Evolutionary conservation across 2,888 invertebrate genomes (phyloP).

Genomic region (Norana najaformis): DNA sequence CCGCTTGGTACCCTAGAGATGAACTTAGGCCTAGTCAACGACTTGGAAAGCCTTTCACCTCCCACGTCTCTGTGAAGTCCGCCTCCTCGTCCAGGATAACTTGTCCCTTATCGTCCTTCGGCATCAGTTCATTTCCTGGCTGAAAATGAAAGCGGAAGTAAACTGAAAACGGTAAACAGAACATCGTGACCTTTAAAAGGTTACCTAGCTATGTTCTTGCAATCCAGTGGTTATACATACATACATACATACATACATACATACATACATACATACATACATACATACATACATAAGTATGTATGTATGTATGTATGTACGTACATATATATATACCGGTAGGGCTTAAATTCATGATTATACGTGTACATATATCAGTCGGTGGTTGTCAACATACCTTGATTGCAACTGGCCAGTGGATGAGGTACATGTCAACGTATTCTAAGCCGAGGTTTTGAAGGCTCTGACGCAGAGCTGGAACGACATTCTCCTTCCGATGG

Average conservation of each 20-base stretch:
- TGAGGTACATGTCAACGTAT: neutral
- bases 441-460: conserved; percentile 40
- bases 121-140: conserved; percentile 71
- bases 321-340: neutral
- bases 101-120: conserved; percentile 69
- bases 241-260: neutral
- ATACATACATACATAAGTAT: neutral
- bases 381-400: neutral
- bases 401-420: neutral
- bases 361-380: neutral
- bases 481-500: conserved; percentile 48
- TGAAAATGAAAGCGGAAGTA: conserved; percentile 52
- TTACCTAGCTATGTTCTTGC: neutral
- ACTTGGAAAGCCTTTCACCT: conserved; percentile 42
- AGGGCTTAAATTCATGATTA: no score
- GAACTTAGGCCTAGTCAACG: neutral
- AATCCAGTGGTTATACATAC: neutral
- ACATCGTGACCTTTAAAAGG: neutral
- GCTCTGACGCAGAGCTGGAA: conserved; percentile 47
- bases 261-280: neutral
- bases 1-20: neutral
- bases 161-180: neutral
- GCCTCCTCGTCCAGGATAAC: conserved; percentile 68
- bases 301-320: neutral
- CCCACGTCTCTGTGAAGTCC: conserved; percentile 76